Evolutionary conservation across 2,888 invertebrate genomes (phyloP).

Genomic region (Ptilodon capucinus): DNA sequence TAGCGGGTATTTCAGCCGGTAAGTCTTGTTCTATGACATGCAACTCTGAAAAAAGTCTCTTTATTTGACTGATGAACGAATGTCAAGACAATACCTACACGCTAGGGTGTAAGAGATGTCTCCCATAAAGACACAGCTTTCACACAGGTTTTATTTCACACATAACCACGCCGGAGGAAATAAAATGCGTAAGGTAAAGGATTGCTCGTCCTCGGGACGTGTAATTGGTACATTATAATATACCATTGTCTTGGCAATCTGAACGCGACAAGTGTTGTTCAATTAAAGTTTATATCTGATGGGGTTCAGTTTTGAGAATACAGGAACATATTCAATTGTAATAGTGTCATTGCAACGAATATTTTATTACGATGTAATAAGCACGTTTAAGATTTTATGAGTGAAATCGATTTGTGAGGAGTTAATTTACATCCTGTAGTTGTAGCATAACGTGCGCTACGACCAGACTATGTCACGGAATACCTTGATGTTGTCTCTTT

Average conservation of each 20-base stretch:
- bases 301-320: background rate
- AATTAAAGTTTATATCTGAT: background rate
- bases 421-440: too few species aligned
- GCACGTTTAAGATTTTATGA: too few species aligned
- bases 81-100: background rate
- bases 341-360: background rate
- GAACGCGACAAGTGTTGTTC: background rate
- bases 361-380: too few species aligned
- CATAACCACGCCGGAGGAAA: slow-evolving; percentile 25
- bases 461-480: too few species aligned
- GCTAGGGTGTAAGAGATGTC: slow-evolving; percentile 27
- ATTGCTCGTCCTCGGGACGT: slow-evolving; percentile 18
- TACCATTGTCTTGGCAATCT: background rate
- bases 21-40: too few species aligned
- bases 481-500: too few species aligned
- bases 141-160: slow-evolving; percentile 37
- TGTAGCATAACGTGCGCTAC: too few species aligned
- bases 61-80: too few species aligned
- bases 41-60: too few species aligned
- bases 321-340: too few species aligned
- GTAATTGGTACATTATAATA: slow-evolving; percentile 29
- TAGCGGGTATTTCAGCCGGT: too few species aligned
- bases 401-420: too few species aligned
- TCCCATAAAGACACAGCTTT: slow-evolving; percentile 39
- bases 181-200: slow-evolving; percentile 32